Percentiles rank a stretch among this genome's conserved stretches.
phyloP scores from a whole-genome alignment of 35 echinoderm and acorn worm species.

The Diadema setosum region DNA sequence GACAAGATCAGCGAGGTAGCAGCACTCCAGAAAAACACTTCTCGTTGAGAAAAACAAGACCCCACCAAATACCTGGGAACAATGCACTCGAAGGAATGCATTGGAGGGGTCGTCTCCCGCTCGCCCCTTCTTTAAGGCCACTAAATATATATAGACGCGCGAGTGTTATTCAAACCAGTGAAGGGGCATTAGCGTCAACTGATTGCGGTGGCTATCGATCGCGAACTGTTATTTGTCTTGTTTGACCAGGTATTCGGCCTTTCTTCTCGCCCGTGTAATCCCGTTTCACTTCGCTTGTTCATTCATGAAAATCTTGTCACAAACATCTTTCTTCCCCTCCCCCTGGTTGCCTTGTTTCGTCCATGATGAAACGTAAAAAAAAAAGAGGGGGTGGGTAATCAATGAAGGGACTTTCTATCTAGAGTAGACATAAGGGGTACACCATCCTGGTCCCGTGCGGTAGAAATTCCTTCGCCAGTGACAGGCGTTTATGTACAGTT shows the following conservation, averaged over 20 bases:
- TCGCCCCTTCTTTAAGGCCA: no score
- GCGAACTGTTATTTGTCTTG: constrained; percentile 10
- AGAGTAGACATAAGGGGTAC: no score
- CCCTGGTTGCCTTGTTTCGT: no score
- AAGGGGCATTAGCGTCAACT: constrained; percentile 1
- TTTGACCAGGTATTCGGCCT: not conserved
- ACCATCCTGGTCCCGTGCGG: no score
- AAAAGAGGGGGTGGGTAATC: no score
- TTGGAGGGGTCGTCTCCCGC: constrained; percentile 20
- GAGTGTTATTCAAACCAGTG: not conserved
- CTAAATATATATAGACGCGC: no score
- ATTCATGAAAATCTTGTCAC: constrained; percentile 24
- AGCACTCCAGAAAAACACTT: constrained; percentile 7
- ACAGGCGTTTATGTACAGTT: no score
- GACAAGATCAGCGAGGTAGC: not conserved
- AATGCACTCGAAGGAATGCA: not conserved
- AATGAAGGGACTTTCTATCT: no score
- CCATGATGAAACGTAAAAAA: no score
- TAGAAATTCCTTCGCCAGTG: no score
- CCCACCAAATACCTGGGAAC: not conserved
- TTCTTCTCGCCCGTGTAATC: constrained; percentile 3
- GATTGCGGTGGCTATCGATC: constrained; percentile 11
- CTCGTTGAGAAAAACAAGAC: constrained; percentile 6
- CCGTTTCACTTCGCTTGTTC: constrained; percentile 8
- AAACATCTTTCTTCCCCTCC: not conserved